Evolutionary conservation across 2,113 vertebrate genomes (phyloP).

Genomic region (Charina bottae): DNA sequence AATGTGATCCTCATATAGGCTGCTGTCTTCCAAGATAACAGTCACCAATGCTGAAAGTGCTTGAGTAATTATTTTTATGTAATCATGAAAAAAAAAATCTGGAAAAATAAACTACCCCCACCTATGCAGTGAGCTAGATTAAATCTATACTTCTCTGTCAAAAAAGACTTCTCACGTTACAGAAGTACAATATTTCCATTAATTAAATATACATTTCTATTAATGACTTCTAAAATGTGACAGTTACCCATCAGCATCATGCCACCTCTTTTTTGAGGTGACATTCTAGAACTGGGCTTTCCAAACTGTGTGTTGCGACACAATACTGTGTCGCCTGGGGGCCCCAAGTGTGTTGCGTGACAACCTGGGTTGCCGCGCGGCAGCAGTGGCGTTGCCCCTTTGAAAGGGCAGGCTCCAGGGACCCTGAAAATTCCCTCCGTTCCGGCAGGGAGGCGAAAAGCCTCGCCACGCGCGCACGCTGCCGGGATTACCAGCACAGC

Average conservation of each 20-base stretch:
- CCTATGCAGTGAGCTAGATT: slow-evolving; percentile 49
- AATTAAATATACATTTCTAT: slow-evolving; percentile 3
- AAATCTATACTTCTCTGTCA: slow-evolving; percentile 47
- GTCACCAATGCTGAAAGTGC: neutral
- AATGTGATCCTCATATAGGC: neutral
- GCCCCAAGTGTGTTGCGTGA: too few relatives aligned
- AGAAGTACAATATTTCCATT: slow-evolving; percentile 8
- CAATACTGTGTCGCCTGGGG: too few relatives aligned
- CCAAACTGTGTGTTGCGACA: too few relatives aligned
- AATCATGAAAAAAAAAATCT: slow-evolving; percentile 29
- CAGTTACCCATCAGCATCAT: slow-evolving; percentile 46
- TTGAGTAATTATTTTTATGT: neutral
- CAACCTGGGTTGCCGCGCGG: too few relatives aligned
- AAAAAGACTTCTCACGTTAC: slow-evolving; percentile 49
- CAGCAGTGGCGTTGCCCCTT: too few relatives aligned
- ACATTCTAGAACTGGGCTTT: neutral
- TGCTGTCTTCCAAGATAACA: slow-evolving; percentile 34
- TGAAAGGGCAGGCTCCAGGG: too few relatives aligned
- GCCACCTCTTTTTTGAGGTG: neutral
- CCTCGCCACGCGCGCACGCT: too few relatives aligned
- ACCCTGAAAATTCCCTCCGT: too few relatives aligned
- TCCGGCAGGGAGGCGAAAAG: too few relatives aligned
- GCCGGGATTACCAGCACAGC: too few relatives aligned
- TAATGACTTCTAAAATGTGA: slow-evolving; percentile 45
- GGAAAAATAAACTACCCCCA: slow-evolving; percentile 24